phyloP scores from a whole-genome alignment of 2,113 vertebrate species.

The Colinus virginianus region DNA sequence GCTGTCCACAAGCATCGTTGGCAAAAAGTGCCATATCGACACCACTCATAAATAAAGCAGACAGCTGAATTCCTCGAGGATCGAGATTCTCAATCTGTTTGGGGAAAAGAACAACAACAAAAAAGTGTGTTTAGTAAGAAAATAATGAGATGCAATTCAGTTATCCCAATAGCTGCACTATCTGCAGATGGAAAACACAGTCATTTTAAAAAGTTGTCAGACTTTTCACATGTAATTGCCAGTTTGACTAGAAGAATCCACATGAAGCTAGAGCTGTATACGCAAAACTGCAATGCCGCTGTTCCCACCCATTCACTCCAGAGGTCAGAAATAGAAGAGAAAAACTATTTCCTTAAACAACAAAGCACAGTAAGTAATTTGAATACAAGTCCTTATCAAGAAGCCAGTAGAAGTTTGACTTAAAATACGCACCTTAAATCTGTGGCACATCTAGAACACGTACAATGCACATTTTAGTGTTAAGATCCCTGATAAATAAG shows the following conservation, averaged over 20 bases:
- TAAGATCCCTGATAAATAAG: not conserved
- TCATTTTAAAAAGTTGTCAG: not conserved
- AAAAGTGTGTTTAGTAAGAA: not conserved
- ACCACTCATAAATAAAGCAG: conserved; percentile 94
- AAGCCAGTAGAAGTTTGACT: not conserved
- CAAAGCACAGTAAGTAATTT: not conserved
- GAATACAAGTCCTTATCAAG: not conserved
- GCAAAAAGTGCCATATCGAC: conserved; percentile 96
- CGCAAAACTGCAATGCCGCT: not conserved
- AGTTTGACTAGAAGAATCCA: not conserved
- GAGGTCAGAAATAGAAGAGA: not conserved
- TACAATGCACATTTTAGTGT: not conserved
- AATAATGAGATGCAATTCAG: not conserved
- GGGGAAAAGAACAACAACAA: not conserved
- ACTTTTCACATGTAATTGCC: not conserved
- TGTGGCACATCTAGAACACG: too few species aligned
- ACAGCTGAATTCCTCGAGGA: conserved; percentile 92
- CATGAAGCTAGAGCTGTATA: accelerated
- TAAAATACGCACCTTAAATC: not conserved
- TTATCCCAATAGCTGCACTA: not conserved
- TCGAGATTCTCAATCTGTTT: conserved; percentile 93
- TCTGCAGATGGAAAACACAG: not conserved
- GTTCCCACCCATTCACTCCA: not conserved
- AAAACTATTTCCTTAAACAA: not conserved
- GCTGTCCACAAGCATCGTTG: conserved; percentile 93